phyloP scores from a whole-genome alignment of 2,888 invertebrate species.

The Rutpela maculata region DNA sequence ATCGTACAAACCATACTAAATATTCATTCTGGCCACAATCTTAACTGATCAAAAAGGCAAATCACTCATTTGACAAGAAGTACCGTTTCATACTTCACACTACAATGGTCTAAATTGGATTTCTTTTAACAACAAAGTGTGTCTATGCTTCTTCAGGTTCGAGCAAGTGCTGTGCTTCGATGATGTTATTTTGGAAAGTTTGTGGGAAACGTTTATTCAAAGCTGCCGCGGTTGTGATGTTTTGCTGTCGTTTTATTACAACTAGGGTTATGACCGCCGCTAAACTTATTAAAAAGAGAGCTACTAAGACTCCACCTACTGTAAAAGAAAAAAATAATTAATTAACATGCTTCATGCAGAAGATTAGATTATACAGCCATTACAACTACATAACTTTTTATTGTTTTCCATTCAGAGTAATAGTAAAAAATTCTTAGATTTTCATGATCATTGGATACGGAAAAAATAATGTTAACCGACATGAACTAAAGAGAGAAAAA shows the following conservation, averaged over 20 bases:
- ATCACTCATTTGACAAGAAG: conserved; percentile 9
- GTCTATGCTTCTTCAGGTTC: conserved; percentile 70
- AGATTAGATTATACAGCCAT: conserved; percentile 5
- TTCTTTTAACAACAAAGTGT: conserved; percentile 11
- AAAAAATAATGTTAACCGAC: too few species aligned
- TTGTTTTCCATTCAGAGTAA: too few species aligned
- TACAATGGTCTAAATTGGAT: conserved; percentile 31
- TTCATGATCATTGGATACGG: too few species aligned
- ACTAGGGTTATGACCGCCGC: conserved; percentile 69
- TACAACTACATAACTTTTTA: not conserved
- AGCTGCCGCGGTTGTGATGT: conserved; percentile 70
- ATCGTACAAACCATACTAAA: too few species aligned
- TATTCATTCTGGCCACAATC: not conserved
- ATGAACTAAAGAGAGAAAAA: too few species aligned
- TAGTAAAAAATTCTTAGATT: too few species aligned
- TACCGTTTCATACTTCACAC: conserved; percentile 1
- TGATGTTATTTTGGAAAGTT: conserved; percentile 67
- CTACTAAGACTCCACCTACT: conserved; percentile 69
- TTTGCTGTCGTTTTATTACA: conserved; percentile 71
- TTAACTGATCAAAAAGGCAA: not conserved
- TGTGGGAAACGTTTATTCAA: conserved; percentile 72
- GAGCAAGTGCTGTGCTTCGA: conserved; percentile 72
- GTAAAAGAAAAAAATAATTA: conserved; percentile 49
- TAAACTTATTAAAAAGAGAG: conserved; percentile 68
- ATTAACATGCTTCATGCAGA: conserved; percentile 9